Percentiles rank a stretch among this genome's conserved stretches.
Evolutionary conservation across 1,140 invertebrate genomes (phyloP).

Genomic region (Neuroterus valhalla): DNA sequence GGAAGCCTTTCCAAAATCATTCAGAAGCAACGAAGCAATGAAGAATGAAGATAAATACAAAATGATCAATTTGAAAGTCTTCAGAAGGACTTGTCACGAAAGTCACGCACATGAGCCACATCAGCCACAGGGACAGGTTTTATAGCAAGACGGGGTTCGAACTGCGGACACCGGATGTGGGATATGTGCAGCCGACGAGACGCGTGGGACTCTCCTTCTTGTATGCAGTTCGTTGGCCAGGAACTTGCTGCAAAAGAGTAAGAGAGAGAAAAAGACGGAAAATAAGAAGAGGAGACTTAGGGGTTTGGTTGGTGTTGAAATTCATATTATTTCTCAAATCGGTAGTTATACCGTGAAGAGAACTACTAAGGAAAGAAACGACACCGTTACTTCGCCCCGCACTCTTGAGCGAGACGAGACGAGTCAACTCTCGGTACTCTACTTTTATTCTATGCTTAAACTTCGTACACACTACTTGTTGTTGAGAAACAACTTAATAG

Average conservation of each 20-base stretch:
- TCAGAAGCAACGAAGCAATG: no score
- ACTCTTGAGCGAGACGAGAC: conserved; percentile 41
- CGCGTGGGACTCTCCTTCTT: conserved; percentile 61
- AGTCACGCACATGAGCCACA: conserved; percentile 32
- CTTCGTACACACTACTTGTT: background rate
- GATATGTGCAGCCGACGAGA: conserved; percentile 61
- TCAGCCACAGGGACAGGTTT: conserved; percentile 57
- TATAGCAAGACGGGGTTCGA: conserved; percentile 48
- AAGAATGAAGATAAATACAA: conserved; percentile 7
- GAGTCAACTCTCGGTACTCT: conserved; percentile 15
- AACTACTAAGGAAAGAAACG: conserved; percentile 42
- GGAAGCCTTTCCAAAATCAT: no score
- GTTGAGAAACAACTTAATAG: background rate
- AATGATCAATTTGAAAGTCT: conserved; percentile 45
- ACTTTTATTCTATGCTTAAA: conserved; percentile 23
- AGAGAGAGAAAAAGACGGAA: conserved; percentile 10
- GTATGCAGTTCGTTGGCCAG: conserved; percentile 46
- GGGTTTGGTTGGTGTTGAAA: conserved; percentile 47
- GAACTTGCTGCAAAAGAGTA: conserved; percentile 30
- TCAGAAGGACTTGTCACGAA: conserved; percentile 40
- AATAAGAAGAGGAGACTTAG: conserved; percentile 41
- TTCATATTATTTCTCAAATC: conserved; percentile 55
- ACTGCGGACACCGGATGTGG: conserved; percentile 60
- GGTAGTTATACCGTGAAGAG: conserved; percentile 54
- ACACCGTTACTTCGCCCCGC: conserved; percentile 47